These are phyloP conservation scores for Pedetes capensis DNA, from an alignment of 2,113 vertebrate species.

Conservation along the genomic window DNA sequence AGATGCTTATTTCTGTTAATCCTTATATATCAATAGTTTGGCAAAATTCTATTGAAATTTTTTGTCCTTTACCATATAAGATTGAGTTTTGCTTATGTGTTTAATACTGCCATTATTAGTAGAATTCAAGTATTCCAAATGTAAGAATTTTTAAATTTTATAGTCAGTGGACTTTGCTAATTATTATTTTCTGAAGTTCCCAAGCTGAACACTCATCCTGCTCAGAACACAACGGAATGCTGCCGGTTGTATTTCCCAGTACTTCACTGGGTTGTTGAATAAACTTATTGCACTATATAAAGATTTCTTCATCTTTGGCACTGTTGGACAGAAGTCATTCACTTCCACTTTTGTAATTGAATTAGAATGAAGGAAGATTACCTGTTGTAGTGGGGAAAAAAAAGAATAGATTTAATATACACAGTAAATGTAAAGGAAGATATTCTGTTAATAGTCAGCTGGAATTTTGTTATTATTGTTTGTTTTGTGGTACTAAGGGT, in stretches of 20 bases:
- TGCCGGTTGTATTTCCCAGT: conserved; percentile 94
- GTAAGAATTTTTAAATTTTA: conserved; percentile 51
- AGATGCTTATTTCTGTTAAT: conserved; percentile 67
- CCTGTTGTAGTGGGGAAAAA: conserved; percentile 80
- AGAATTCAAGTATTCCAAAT: conserved; percentile 84
- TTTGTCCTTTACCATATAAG: conserved; percentile 66
- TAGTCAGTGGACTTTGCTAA: neutral
- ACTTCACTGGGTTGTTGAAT: conserved; percentile 95
- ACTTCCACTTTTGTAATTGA: conserved; percentile 92
- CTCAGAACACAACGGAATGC: conserved; percentile 94
- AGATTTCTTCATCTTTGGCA: conserved; percentile 88
- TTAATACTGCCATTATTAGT: conserved; percentile 31
- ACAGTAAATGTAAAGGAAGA: neutral
- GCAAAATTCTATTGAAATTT: conserved; percentile 80
- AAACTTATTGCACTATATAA: conserved; percentile 95
- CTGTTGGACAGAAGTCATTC: conserved; percentile 94
- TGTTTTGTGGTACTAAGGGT: neutral
- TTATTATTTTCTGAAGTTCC: conserved; percentile 90
- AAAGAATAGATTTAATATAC: conserved; percentile 19
- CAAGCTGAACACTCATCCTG: conserved; percentile 92
- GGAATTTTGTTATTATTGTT: no score
- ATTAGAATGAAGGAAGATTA: conserved; percentile 95
- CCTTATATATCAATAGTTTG: conserved; percentile 56
- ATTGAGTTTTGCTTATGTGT: conserved; percentile 69
- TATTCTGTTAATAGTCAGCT: neutral